Percentiles rank a stretch among this genome's conserved stretches.
phyloP scores from a whole-genome alignment of 2,888 invertebrate species.

The Xylota segnis region DNA sequence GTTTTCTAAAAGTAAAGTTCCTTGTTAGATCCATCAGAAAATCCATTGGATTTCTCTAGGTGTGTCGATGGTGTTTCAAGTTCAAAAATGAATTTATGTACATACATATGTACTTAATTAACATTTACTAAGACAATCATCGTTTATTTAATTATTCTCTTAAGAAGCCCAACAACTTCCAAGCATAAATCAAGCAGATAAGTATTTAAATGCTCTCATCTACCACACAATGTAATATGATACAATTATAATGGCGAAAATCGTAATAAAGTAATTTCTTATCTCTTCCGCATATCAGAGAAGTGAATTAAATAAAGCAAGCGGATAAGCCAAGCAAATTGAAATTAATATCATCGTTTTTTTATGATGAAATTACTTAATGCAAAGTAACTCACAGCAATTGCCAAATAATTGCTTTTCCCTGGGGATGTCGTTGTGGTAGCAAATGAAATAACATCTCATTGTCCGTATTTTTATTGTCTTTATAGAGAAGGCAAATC shows the following conservation, averaged over 20 bases:
- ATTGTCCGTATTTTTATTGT: background rate
- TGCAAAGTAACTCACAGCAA: conserved; percentile 4
- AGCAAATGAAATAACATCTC: conserved; percentile 9
- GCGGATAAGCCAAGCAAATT: conserved; percentile 6
- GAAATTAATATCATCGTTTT: conserved; percentile 11
- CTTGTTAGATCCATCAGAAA: too few relatives aligned
- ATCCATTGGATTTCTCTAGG: too few relatives aligned
- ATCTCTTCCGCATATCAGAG: background rate
- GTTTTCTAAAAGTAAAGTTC: too few relatives aligned
- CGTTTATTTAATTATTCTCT: background rate
- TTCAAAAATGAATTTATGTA: too few relatives aligned
- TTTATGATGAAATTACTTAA: conserved; percentile 22
- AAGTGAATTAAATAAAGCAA: conserved; percentile 6
- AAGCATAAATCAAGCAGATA: background rate
- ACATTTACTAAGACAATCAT: too few relatives aligned
- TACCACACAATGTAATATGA: background rate
- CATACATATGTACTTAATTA: too few relatives aligned
- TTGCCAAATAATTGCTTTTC: conserved; percentile 14
- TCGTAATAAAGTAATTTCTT: background rate
- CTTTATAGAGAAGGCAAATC: background rate
- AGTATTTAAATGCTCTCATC: background rate
- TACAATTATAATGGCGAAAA: background rate
- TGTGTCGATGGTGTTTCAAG: too few relatives aligned
- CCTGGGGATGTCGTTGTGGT: conserved; percentile 3
- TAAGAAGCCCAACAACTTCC: background rate